phyloP scores from a whole-genome alignment of 2,797 vertebrate genomes.

The Falco naumanni region DNA sequence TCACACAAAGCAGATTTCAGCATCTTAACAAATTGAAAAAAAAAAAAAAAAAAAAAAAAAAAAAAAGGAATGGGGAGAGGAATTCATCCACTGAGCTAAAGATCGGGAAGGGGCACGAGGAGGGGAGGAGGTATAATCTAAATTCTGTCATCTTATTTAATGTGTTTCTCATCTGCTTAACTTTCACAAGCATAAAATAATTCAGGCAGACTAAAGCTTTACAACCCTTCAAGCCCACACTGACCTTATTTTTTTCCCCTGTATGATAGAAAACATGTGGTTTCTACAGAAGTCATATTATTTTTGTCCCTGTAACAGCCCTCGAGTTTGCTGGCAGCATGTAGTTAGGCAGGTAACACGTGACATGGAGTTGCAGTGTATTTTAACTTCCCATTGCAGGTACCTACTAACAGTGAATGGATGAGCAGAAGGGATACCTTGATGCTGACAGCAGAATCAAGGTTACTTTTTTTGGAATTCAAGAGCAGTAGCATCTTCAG shows the following conservation, averaged over 20 bases:
- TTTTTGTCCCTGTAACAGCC: slow-evolving; percentile 37
- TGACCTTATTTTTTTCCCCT: slow-evolving; percentile 67
- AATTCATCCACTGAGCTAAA: slow-evolving; percentile 58
- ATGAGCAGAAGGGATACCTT: neutral
- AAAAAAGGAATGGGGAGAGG: neutral
- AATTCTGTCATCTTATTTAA: slow-evolving; percentile 77
- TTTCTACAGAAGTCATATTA: slow-evolving; percentile 57
- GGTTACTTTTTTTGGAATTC: neutral
- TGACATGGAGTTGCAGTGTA: neutral
- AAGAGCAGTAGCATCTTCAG: neutral
- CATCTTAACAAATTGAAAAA: slow-evolving; percentile 81
- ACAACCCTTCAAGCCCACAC: slow-evolving; percentile 62
- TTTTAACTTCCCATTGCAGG: neutral
- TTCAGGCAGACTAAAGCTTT: slow-evolving; percentile 73
- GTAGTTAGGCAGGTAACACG: slow-evolving; percentile 17
- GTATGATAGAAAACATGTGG: slow-evolving; percentile 43
- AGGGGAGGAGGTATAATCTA: slow-evolving; percentile 66
- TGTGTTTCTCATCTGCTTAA: slow-evolving; percentile 79
- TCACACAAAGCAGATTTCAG: slow-evolving; percentile 84
- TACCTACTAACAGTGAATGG: neutral
- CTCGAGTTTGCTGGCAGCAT: neutral
- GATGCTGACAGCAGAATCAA: neutral
- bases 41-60: neutral
- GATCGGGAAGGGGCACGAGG: slow-evolving; percentile 6
- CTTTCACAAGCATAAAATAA: slow-evolving; percentile 79